A percentile compares a stretch with the other conserved stretches of the same genome.
These are phyloP conservation scores for Chalcis sispes DNA, from an alignment of 2,888 invertebrate species.

Conservation along the genomic window DNA sequence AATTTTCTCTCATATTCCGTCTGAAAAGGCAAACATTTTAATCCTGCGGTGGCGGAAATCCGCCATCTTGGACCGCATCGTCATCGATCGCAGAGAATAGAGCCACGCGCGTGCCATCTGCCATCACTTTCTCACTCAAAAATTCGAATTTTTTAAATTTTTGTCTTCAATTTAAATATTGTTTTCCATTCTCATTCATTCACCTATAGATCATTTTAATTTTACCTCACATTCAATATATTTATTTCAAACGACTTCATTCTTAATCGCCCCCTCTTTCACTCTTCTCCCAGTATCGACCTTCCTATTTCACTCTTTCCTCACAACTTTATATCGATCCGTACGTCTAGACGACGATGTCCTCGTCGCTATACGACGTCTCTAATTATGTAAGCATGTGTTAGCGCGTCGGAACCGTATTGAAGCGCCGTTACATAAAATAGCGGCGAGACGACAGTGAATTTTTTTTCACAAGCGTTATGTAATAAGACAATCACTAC, in stretches of 20 bases:
- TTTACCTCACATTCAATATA: background rate
- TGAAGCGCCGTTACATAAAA: conserved; percentile 58
- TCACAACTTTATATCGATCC: conserved; percentile 68
- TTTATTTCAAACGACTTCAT: background rate
- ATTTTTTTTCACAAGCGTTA: conserved; percentile 5
- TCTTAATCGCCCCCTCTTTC: background rate
- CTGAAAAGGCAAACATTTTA: too few species aligned
- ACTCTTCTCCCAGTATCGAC: background rate
- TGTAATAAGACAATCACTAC: background rate
- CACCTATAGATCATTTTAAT: background rate
- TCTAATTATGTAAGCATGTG: conserved; percentile 64
- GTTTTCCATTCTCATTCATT: background rate
- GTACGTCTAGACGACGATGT: conserved; percentile 57
- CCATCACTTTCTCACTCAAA: background rate
- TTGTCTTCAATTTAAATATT: background rate
- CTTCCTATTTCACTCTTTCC: conserved; percentile 4
- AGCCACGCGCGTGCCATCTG: conserved; percentile 69
- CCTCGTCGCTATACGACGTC: conserved; percentile 26
- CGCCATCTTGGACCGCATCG: conserved; percentile 73
- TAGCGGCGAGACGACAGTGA: background rate
- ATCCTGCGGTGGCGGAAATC: conserved; percentile 48
- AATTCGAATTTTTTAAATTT: background rate
- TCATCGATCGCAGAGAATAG: conserved; percentile 71
- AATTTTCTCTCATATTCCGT: too few species aligned
- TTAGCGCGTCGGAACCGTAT: conserved; percentile 33